Percentiles rank a stretch among this genome's conserved stretches.
These are phyloP conservation scores for Smittia sp. DNA, from an alignment of 2,888 invertebrate species.

Conservation along the genomic window DNA sequence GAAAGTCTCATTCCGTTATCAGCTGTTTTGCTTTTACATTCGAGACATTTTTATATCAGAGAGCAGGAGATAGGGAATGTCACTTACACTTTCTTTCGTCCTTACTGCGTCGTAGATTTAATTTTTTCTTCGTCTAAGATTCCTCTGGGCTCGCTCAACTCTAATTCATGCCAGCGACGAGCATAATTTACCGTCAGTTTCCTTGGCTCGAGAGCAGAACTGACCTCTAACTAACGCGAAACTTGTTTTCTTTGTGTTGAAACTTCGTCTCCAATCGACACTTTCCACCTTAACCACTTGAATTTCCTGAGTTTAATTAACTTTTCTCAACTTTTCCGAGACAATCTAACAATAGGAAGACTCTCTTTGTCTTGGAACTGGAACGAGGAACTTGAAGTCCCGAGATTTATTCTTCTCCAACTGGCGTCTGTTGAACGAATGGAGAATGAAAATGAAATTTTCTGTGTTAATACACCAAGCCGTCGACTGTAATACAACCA, in stretches of 20 bases:
- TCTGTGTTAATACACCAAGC: background rate
- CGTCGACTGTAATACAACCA: background rate
- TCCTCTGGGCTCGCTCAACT: background rate
- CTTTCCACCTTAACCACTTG: background rate
- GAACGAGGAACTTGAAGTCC: background rate
- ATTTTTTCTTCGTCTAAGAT: background rate
- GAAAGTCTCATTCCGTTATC: background rate
- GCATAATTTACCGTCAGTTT: background rate
- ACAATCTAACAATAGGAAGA: background rate
- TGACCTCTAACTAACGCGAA: background rate
- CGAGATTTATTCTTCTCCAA: background rate
- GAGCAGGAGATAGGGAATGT: background rate
- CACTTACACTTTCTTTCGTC: background rate
- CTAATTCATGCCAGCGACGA: background rate
- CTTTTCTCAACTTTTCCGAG: background rate
- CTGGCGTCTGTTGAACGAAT: constrained; percentile 1
- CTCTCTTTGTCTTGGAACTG: background rate
- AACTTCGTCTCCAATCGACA: background rate
- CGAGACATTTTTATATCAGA: background rate
- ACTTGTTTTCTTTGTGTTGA: constrained; percentile 4
- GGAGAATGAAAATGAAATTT: background rate
- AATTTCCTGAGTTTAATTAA: background rate
- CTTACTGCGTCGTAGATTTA: background rate
- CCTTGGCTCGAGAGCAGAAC: background rate
- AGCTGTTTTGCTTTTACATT: background rate